Conservation (phyloP, 2,113 vertebrate species). For the Mionectes macconnelli region DNA sequence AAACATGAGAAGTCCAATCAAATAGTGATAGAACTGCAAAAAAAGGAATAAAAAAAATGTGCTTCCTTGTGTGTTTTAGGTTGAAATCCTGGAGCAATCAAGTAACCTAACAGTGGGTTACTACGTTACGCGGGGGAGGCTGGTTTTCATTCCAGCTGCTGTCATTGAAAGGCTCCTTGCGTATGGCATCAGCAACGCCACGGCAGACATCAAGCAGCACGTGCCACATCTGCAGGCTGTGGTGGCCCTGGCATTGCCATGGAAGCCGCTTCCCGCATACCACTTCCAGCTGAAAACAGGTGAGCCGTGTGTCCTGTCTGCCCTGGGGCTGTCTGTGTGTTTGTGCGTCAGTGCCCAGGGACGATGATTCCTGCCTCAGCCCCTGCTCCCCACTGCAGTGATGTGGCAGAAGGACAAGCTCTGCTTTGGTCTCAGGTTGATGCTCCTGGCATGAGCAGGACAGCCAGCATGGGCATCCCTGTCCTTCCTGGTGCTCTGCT, state of each 20-base stretch:
- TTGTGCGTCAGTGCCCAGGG: fast-evolving
- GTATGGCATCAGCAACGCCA: constrained; percentile 86
- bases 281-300: constrained; percentile 93
- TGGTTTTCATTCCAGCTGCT: constrained; percentile 85
- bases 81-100: constrained; percentile 87
- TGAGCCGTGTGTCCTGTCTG: constrained; percentile 52
- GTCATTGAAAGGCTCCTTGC: constrained; percentile 81
- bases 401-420: not conserved
- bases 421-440: not conserved
- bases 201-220: constrained; percentile 86
- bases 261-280: constrained; percentile 82
- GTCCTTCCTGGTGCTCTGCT: not conserved
- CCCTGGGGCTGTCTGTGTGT: fast-evolving
- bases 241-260: constrained; percentile 81
- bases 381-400: not conserved
- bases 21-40: not conserved
- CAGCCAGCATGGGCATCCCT: not conserved
- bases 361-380: fast-evolving
- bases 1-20: not conserved
- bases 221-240: constrained; percentile 87
- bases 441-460: not conserved
- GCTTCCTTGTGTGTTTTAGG: constrained; percentile 61
- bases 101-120: constrained; percentile 91
- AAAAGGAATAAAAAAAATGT: fast-evolving
- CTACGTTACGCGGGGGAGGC: constrained; percentile 81